phyloP scores from a whole-genome alignment of 2,113 vertebrate species.

The Sus scrofa region T2T-Sscrofa CM000827.6:64830501-64831000 shows the following conservation, averaged over 20 bases:
- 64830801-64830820: not conserved
- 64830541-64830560: not conserved
- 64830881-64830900: not conserved
- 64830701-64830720: not conserved
- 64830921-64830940: not conserved
- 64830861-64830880: not conserved
- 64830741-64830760: not conserved
- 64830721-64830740: not conserved
- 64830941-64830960: not conserved
- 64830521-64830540: not conserved
- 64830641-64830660: not conserved
- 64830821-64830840: not conserved
- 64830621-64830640: not conserved
- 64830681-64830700: not conserved
- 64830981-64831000: not conserved
- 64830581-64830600: not conserved
- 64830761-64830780: not conserved
- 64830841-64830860: not conserved
- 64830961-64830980: not conserved
- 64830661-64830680: not conserved
- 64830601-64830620: not conserved
- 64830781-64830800: not conserved
- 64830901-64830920: not conserved
- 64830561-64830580: not conserved
- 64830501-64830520: not conserved